Percentiles rank a stretch among this genome's conserved stretches.
These are phyloP conservation scores for Euspilapteryx auroguttella DNA, from an alignment of 2,888 invertebrate species.

Conservation along the genomic window DNA sequence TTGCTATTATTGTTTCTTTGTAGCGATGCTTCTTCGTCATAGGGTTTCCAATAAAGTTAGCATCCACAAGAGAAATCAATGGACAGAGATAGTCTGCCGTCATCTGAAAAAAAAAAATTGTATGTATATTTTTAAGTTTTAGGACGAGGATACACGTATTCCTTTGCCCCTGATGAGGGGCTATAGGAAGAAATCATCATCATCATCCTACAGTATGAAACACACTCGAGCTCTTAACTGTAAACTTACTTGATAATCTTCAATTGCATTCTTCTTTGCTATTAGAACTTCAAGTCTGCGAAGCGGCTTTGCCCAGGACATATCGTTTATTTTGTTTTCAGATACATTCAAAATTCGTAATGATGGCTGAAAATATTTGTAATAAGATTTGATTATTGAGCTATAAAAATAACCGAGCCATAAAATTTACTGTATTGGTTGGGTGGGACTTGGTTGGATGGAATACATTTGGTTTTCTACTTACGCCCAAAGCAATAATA, in stretches of 20 bases:
- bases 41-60: conserved; percentile 65
- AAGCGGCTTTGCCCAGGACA: conserved; percentile 54
- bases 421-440: no score
- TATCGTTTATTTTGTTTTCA: conserved; percentile 60
- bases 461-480: no score
- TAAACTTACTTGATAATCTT: conserved; percentile 40
- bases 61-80: conserved; percentile 55
- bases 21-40: conserved; percentile 65
- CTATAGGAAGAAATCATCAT: no score
- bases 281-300: conserved; percentile 53
- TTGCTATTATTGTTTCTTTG: conserved; percentile 67
- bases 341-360: conserved; percentile 65
- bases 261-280: conserved; percentile 61
- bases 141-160: no score
- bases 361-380: conserved; percentile 57
- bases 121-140: no score
- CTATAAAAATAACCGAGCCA: no score
- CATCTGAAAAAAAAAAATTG: conserved; percentile 45
- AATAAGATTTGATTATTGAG: no score
- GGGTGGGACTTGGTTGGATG: no score
- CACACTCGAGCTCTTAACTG: neutral
- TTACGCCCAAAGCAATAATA: conserved; percentile 60
- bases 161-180: no score
- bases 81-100: conserved; percentile 56
- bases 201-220: conserved; percentile 2